Evolutionary conservation across 2,888 invertebrate species (phyloP).

Genomic region (Rapana venosa): DNA sequence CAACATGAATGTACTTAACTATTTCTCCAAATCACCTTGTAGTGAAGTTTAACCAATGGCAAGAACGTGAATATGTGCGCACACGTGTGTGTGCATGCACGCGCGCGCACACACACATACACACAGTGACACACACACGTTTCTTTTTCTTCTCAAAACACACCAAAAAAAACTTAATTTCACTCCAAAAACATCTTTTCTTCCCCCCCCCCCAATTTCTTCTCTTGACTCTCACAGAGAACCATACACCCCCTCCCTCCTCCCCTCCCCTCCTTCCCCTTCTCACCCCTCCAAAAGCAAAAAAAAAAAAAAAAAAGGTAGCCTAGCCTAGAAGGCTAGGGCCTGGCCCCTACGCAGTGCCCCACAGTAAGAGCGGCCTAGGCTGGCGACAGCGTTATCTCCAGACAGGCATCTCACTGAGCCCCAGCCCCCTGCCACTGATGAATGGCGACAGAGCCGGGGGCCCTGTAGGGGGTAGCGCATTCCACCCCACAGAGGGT

Average conservation of each 20-base stretch:
- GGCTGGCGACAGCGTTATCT: conserved; percentile 43
- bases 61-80: too few relatives aligned
- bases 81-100: too few relatives aligned
- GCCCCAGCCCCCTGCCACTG: conserved; percentile 36
- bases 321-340: not conserved
- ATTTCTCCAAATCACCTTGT: too few relatives aligned
- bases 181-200: not conserved
- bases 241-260: not conserved
- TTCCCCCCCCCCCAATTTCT: not conserved
- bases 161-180: too few relatives aligned
- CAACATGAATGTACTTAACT: too few relatives aligned
- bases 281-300: not conserved
- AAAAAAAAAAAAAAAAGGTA: not conserved
- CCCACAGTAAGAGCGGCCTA: conserved; percentile 32
- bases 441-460: conserved; percentile 39
- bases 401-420: conserved; percentile 38
- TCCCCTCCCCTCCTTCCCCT: not conserved
- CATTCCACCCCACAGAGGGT: not conserved
- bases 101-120: too few relatives aligned
- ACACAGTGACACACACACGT: too few relatives aligned
- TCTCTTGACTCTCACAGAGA: not conserved
- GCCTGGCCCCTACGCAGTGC: conserved; percentile 22
- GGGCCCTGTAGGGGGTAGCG: conserved; percentile 30
- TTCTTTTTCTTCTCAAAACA: too few relatives aligned
- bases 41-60: too few relatives aligned